Conservation (phyloP, 2,888 invertebrate species). For the Lasius platythorax region DNA sequence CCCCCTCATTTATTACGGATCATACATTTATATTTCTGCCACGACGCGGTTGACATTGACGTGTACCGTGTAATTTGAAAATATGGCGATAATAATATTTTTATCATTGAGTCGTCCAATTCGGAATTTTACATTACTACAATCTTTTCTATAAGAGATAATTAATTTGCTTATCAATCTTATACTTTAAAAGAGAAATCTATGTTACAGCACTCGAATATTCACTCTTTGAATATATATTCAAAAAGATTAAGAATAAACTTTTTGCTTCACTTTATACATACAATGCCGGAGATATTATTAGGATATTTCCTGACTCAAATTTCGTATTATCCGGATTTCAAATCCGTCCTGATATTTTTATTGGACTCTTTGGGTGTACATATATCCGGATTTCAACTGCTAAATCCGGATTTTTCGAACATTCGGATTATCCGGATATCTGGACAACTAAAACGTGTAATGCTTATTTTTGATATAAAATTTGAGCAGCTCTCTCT, state of each 20-base stretch:
- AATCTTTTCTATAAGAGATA: not conserved
- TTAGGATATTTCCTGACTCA: not conserved
- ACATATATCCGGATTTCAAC: not conserved
- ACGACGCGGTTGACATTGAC: not conserved
- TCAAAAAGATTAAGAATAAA: not conserved
- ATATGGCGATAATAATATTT: not conserved
- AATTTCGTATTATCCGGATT: not conserved
- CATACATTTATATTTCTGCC: constrained; percentile 19
- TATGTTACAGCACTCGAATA: not conserved
- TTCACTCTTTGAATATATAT: not conserved
- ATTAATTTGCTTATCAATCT: not conserved
- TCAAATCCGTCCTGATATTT: not conserved
- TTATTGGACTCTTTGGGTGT: not conserved
- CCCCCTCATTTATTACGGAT: constrained; percentile 43
- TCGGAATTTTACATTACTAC: not conserved
- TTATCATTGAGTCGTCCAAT: not conserved
- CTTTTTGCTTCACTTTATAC: not conserved
- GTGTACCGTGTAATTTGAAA: not conserved
- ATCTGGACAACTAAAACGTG: not conserved
- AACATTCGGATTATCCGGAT: not conserved
- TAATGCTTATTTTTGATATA: not conserved
- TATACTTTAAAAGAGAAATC: not conserved
- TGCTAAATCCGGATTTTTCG: not conserved
- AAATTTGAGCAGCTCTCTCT: not conserved
- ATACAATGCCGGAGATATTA: not conserved